Base-by-base conservation (phyloP, 2,797 vertebrate species). In the Mus caroli region DNA sequence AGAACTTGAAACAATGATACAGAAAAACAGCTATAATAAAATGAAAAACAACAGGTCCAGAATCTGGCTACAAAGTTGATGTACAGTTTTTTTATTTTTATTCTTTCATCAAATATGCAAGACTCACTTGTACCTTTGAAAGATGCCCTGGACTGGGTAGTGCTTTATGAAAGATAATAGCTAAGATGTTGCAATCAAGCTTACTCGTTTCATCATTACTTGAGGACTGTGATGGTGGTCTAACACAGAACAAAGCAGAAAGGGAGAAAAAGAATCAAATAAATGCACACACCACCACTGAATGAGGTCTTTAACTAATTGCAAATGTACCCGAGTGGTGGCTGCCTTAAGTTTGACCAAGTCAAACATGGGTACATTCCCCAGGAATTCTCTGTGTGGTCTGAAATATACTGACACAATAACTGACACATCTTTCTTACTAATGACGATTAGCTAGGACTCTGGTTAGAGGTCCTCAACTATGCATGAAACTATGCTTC, bases 271-370 rank as follows among this genome's bases (percentile, higher is more conserved):
- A 56, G 58, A 46, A 20, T 64, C 40, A 64, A 64, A 84, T 13
- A 62, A 28, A 31, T 20, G 37, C n/a, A 40, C 20, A 64, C 2
- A 58, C 56, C 85, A 97, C 56, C 58, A 40, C 76, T 91, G 31
- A 87, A 54, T 96, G 54, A 58, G 26, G 22, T 94, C 37, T 10
- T 95, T 96, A 84, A n/a, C 73, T 95, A 90, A 83, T 71, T 96
- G 28, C 52, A 95, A 78, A 95, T 83, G 17, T 56, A 60, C 52
- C 82, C 97, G 46, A 83, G 52, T 31, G 96, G 80, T 80, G 34
- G 37, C 90, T 98, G 43, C 84, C 91, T 97, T 95, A 96, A 50
- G 78, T n/a, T 69, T 96, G 76, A 46, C 80, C 56, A 97, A 97
- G n/a, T 76, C 8, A 43, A 12, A 96, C 20, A 54, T 94, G 84